Percentiles rank a stretch among this genome's conserved stretches.
Conservation (phyloP, 2,113 vertebrate species). For the Takifugu bimaculatus region DNA sequence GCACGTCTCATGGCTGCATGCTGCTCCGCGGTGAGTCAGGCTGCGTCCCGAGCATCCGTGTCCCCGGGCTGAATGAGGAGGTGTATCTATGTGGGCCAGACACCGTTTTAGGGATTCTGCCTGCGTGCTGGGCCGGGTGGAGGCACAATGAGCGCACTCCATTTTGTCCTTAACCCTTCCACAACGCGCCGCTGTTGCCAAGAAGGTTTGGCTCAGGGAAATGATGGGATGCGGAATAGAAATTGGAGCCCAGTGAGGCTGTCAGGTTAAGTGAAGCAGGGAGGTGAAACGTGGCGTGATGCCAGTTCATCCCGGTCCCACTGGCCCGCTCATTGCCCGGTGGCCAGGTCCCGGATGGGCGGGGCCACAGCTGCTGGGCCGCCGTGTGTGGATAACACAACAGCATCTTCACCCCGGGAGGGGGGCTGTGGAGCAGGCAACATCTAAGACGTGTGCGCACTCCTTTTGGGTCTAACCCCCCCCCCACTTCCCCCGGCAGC, state of each 20-base stretch:
- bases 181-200: slow-evolving; percentile 42
- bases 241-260: slow-evolving; percentile 39
- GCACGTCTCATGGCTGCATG: no score
- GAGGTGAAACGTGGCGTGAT: slow-evolving; percentile 52
- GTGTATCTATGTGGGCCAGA: slow-evolving; percentile 4
- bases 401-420: slow-evolving; percentile 10
- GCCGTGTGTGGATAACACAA: slow-evolving; percentile 28
- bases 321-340: slow-evolving; percentile 27
- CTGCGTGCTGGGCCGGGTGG: slow-evolving; percentile 12
- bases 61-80: slow-evolving; percentile 14
- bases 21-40: no score
- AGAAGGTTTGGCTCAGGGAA: slow-evolving; percentile 47
- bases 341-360: slow-evolving; percentile 11
- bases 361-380: slow-evolving; percentile 11
- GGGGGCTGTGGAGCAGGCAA: no score
- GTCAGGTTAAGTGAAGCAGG: slow-evolving; percentile 31
- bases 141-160: slow-evolving; percentile 28
- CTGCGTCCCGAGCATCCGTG: not conserved
- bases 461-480: no score
- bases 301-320: slow-evolving; percentile 43
- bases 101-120: slow-evolving; percentile 9
- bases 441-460: no score
- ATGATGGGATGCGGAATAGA: slow-evolving; percentile 43
- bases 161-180: slow-evolving; percentile 49
- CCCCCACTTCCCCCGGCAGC: no score